Percentiles rank a stretch among this genome's conserved stretches.
phyloP scores from a whole-genome alignment of 2,113 vertebrate species.

The Cariama cristata region DNA sequence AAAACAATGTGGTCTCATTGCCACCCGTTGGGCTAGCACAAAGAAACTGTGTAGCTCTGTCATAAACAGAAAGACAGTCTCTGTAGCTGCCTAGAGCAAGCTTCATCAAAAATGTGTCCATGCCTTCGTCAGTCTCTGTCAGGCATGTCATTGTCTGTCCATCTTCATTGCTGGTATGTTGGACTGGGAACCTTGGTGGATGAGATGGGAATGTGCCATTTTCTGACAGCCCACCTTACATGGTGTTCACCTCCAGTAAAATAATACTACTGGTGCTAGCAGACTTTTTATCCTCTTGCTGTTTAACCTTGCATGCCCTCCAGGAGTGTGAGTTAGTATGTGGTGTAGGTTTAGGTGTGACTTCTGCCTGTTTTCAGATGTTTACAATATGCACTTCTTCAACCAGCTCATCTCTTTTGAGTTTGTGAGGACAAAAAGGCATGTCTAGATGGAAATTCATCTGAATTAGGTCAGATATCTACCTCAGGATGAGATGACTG shows the following conservation, averaged over 20 bases:
- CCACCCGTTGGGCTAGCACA: not conserved
- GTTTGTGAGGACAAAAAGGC: not conserved
- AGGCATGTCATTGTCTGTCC: too few species aligned
- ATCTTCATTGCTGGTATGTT: not conserved
- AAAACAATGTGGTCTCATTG: not conserved
- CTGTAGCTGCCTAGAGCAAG: not conserved
- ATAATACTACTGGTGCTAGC: not conserved
- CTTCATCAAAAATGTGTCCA: not conserved
- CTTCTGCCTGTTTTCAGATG: not conserved
- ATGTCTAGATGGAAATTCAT: not conserved
- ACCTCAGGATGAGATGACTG: not conserved
- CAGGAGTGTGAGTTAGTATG: not conserved
- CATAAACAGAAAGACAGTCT: not conserved
- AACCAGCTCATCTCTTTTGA: not conserved
- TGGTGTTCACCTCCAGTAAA: not conserved
- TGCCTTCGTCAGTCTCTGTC: fast-evolving
- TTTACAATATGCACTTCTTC: not conserved
- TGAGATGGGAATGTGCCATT: not conserved
- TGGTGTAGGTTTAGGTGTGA: not conserved
- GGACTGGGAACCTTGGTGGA: not conserved
- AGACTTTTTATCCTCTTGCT: not conserved
- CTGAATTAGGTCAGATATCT: not conserved
- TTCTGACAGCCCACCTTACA: not conserved
- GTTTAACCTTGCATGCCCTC: fast-evolving
- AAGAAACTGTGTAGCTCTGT: not conserved